Percentiles rank a stretch among this genome's conserved stretches.
These are phyloP conservation scores for Phragmatobia fuliginosa DNA, from an alignment of 2,888 invertebrate genomes.

Conservation along the genomic window DNA sequence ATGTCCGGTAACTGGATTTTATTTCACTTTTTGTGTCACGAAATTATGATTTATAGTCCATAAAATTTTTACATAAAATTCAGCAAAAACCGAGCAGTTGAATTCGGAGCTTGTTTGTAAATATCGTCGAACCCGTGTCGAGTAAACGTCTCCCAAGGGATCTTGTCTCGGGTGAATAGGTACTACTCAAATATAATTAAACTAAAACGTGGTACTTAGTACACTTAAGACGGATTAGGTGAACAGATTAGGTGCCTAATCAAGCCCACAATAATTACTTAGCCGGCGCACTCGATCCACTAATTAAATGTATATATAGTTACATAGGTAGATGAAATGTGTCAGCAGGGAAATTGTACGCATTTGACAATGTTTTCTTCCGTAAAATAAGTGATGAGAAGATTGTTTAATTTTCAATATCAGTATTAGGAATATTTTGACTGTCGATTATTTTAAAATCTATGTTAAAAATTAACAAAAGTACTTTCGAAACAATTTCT, in stretches of 20 bases:
- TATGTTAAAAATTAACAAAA: neutral
- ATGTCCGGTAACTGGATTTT: conserved; percentile 30
- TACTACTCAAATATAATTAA: conserved; percentile 34
- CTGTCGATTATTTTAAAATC: neutral
- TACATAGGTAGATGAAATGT: neutral
- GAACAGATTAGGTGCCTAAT: conserved; percentile 45
- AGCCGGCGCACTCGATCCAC: conserved; percentile 19
- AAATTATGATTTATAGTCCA: conserved; percentile 37
- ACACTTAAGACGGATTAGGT: conserved; percentile 36
- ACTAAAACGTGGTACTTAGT: conserved; percentile 27
- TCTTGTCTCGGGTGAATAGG: conserved; percentile 16
- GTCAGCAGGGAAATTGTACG: neutral
- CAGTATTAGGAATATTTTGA: neutral
- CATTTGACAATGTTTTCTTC: neutral
- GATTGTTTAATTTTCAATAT: neutral
- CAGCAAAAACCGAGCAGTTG: conserved; percentile 21
- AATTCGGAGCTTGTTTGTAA: conserved; percentile 24
- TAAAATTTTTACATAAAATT: conserved; percentile 37
- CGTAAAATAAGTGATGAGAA: neutral
- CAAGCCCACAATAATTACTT: conserved; percentile 41
- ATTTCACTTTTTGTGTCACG: conserved; percentile 40
- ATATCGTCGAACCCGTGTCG: conserved; percentile 18
- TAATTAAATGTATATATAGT: conserved; percentile 21
- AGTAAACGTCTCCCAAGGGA: conserved; percentile 18
- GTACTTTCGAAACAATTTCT: neutral